phyloP scores from a whole-genome alignment of 2,113 vertebrate genomes.

The Tachycineta bicolor region DNA sequence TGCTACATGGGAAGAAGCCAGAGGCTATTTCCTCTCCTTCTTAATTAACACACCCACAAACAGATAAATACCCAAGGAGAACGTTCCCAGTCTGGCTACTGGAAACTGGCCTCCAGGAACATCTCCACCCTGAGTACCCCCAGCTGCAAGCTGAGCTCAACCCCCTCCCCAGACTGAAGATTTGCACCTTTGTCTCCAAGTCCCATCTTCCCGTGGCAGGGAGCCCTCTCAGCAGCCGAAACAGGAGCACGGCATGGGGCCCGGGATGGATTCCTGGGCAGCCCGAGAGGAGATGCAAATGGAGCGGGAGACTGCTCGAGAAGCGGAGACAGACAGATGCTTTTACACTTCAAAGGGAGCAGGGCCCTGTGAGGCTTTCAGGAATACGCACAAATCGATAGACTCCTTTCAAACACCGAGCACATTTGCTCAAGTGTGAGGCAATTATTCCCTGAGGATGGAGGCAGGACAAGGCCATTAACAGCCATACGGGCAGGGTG shows the following conservation, averaged over 20 bases:
- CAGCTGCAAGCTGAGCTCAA: neutral
- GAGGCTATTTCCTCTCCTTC: neutral
- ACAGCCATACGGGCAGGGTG: constrained; percentile 7
- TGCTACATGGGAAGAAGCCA: neutral
- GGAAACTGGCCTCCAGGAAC: neutral
- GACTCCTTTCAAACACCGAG: constrained; percentile 50
- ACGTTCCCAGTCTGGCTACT: neutral
- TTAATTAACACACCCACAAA: neutral
- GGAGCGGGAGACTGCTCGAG: neutral
- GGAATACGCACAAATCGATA: constrained; percentile 20
- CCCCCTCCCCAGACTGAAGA: neutral
- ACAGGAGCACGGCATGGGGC: neutral
- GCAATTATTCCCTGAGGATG: constrained; percentile 45
- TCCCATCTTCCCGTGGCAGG: neutral
- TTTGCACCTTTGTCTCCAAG: neutral
- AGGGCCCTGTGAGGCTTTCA: neutral
- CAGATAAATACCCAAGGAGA: fast-evolving
- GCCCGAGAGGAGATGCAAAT: neutral
- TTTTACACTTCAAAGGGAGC: constrained; percentile 59
- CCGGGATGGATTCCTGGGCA: neutral
- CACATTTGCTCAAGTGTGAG: constrained; percentile 62
- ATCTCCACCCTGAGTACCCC: neutral
- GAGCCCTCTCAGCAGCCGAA: neutral
- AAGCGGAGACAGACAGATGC: constrained; percentile 32
- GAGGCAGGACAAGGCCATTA: constrained; percentile 44